Evolutionary conservation across 1,140 invertebrate species (phyloP).

Genomic region (Saxidomus purpurata): DNA sequence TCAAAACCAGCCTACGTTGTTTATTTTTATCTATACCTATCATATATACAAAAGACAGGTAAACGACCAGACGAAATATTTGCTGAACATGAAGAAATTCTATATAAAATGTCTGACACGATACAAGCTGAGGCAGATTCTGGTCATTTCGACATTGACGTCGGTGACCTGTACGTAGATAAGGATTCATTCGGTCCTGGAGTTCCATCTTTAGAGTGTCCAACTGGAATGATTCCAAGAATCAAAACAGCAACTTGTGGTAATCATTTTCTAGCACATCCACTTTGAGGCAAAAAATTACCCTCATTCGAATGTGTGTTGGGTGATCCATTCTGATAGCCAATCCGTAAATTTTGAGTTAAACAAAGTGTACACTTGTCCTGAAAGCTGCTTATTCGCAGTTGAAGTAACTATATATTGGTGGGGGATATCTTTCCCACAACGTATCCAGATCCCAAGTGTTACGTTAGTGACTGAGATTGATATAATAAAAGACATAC

Average conservation of each 20-base stretch:
- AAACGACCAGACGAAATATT: not conserved
- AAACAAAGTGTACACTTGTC: no score
- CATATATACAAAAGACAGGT: not conserved
- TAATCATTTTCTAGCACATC: no score
- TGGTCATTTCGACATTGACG: constrained; percentile 8
- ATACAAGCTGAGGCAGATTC: not conserved
- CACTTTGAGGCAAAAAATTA: no score
- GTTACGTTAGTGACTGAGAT: no score
- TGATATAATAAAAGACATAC: no score
- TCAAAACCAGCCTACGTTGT: not conserved
- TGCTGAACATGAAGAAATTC: not conserved
- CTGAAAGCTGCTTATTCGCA: no score
- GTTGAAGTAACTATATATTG: no score
- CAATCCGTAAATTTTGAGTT: no score
- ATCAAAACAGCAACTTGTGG: constrained; percentile 1
- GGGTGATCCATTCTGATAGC: not conserved
- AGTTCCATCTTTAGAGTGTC: not conserved
- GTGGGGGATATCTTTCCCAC: no score
- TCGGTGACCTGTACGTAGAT: constrained; percentile 1
- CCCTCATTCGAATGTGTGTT: no score
- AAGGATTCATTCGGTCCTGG: constrained; percentile 5
- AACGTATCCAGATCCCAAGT: no score
- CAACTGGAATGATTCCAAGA: constrained; percentile 13
- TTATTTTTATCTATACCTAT: not conserved
- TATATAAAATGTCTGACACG: constrained; percentile 8